Percentiles rank a stretch among this genome's conserved stretches.
phyloP scores from a whole-genome alignment of 1,140 invertebrate genomes.

The Neodiprion lecontei region DNA sequence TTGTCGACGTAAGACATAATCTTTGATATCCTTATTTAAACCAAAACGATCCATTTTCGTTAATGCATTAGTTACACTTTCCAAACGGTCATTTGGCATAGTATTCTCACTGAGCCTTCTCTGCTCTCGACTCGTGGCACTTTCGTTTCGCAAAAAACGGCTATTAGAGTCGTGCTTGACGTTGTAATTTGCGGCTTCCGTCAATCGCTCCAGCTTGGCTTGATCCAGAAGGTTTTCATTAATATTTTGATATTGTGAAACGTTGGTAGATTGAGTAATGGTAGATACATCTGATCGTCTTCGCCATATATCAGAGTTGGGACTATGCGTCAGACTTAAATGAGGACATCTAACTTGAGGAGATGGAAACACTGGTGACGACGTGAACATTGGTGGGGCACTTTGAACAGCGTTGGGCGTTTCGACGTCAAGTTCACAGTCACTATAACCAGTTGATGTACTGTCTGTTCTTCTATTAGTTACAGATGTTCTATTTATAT shows the following conservation, averaged over 20 bases:
- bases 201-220: slow-evolving; percentile 44
- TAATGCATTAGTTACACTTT: slow-evolving; percentile 25
- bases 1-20: slow-evolving; percentile 48
- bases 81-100: slow-evolving; percentile 36
- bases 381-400: slow-evolving; percentile 55
- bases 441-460: slow-evolving; percentile 59
- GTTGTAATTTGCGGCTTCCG: slow-evolving; percentile 49
- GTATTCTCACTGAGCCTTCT: slow-evolving; percentile 49
- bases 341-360: slow-evolving; percentile 42
- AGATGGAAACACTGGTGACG: slow-evolving; percentile 42
- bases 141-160: slow-evolving; percentile 37
- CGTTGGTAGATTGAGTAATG: slow-evolving; percentile 51
- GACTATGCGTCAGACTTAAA: slow-evolving; percentile 43
- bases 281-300: slow-evolving; percentile 47
- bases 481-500: slow-evolving; percentile 41
- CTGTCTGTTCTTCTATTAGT: slow-evolving; percentile 53
- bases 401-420: slow-evolving; percentile 53
- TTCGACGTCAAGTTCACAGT: slow-evolving; percentile 62
- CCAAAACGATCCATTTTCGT: slow-evolving; percentile 21
- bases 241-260: slow-evolving; percentile 48
- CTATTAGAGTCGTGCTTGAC: slow-evolving; percentile 41
- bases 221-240: slow-evolving; percentile 50
- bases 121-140: slow-evolving; percentile 37
- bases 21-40: slow-evolving; percentile 21
- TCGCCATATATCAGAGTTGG: slow-evolving; percentile 54